Base-by-base conservation (phyloP, 2,113 vertebrate species). In the Salvator merianae region DNA sequence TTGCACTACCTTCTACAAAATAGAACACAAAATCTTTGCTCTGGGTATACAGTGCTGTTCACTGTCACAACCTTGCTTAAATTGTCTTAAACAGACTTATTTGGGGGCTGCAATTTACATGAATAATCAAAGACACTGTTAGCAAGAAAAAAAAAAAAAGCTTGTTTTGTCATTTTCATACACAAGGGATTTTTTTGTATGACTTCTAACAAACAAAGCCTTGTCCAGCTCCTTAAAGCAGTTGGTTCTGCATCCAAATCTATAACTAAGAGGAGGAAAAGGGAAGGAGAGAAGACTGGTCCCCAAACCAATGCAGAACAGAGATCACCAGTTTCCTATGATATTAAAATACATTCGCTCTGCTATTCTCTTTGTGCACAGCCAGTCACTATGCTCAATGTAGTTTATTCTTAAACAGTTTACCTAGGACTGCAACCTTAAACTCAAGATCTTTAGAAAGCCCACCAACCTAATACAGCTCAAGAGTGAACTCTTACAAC, bases 61-160 rank as follows among this genome's bases (percentile, higher is more conserved):
- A 43, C 68, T 26, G 13, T n/a, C 16, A n/a, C 36, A 24, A 32
- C 3, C n/a, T 55, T 24, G 38, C 53, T 83, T 62, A 69, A 18
- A 74, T 26, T 30, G 40, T 43, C 83, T 59, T 62, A 81, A 73
- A 81, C n/a, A 83, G 28, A 70, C 38, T 32, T 50, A 28, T 72
- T 40, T 85, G 26, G 59, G 30, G 47, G 50, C 40, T 68, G 40
- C 43, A 77, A 59, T 69, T 66, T 83, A 71, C 30, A 79, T 53
- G 65, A 84, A 62, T 77, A 65, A 75, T 47, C 40, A 36, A 28
- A 71, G 28, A 24, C 22, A 24, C 32, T n/a, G 30, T n/a, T 30
- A 28, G 50, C 26, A 38, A 66, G 8, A 2, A 32, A 16, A 7
- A 40, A 14, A 6, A 36, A 53, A 28, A 32, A 63, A 55, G 28